phyloP scores from a whole-genome alignment of 2,888 invertebrate species.

The Drosophila meridiana region DNA sequence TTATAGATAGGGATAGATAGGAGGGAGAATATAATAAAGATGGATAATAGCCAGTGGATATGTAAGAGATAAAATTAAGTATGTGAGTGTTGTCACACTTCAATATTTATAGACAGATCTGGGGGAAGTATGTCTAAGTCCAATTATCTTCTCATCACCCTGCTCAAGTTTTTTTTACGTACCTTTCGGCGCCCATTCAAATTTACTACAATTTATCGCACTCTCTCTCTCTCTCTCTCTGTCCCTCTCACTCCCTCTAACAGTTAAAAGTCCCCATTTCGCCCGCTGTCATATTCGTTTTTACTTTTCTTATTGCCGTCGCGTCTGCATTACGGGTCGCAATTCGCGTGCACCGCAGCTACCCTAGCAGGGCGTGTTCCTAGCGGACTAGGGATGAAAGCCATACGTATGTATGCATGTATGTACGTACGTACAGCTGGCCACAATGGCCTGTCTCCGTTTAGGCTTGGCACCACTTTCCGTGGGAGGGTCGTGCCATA shows the following conservation, averaged over 20 bases:
- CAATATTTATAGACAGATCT: too few relatives aligned
- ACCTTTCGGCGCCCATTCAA: slow-evolving; percentile 1
- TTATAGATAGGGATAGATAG: neutral
- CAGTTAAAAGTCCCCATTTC: neutral
- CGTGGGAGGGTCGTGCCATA: slow-evolving; percentile 42
- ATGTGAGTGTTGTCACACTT: neutral
- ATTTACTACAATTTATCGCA: slow-evolving; percentile 4
- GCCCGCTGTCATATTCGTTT: slow-evolving; percentile 11
- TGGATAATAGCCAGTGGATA: neutral
- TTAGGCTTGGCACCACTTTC: slow-evolving; percentile 34
- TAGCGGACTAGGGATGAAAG: slow-evolving; percentile 32
- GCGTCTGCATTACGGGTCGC: slow-evolving; percentile 23
- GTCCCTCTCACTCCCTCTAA: neutral
- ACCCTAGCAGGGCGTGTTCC: slow-evolving; percentile 40
- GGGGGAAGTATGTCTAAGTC: neutral
- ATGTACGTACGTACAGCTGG: slow-evolving; percentile 27
- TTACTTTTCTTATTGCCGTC: slow-evolving; percentile 11
- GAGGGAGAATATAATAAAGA: neutral
- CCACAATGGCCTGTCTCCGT: slow-evolving; percentile 22
- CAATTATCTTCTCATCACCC: neutral
- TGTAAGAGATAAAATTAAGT: neutral
- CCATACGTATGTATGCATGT: neutral
- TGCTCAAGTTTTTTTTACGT: neutral
- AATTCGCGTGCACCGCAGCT: slow-evolving; percentile 47
- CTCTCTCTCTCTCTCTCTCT: neutral